A percentile compares a stretch with the other conserved stretches of the same genome.
phyloP scores from a whole-genome alignment of 2,888 invertebrate species.

The Dicyrtoma fusca region DNA sequence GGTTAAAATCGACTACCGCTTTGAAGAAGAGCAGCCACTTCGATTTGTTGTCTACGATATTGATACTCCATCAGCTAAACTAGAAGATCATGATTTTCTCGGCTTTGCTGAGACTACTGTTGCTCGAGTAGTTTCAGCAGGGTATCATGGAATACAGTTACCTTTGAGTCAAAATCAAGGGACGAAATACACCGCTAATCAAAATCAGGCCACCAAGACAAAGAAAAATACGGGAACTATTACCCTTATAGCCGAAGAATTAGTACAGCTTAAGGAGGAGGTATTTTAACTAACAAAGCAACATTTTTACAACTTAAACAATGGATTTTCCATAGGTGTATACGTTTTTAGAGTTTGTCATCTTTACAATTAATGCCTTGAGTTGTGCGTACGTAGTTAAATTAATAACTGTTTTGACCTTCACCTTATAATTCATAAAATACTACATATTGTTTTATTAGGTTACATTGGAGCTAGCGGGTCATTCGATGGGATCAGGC shows the following conservation, averaged over 20 bases:
- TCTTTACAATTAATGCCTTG: too few species aligned
- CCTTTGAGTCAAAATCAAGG: conserved; percentile 49
- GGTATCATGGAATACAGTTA: conserved; percentile 44
- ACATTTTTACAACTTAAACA: too few species aligned
- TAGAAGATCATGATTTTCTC: conserved; percentile 62
- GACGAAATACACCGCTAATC: conserved; percentile 12
- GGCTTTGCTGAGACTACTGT: conserved; percentile 64
- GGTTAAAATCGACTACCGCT: conserved; percentile 64
- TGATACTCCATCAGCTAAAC: conserved; percentile 58
- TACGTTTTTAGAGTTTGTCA: too few species aligned
- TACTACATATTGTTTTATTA: too few species aligned
- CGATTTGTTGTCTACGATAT: conserved; percentile 62
- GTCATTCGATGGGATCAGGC: conserved; percentile 22
- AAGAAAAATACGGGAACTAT: conserved; percentile 51
- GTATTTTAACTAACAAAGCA: too few species aligned
- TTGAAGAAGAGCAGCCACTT: conserved; percentile 65
- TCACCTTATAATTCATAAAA: too few species aligned
- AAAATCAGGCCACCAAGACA: conserved; percentile 44
- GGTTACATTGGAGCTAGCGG: conserved; percentile 9
- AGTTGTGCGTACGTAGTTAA: too few species aligned
- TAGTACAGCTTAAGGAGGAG: conserved; percentile 54
- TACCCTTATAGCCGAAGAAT: conserved; percentile 52
- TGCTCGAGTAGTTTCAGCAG: conserved; percentile 62
- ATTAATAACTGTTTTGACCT: too few species aligned
- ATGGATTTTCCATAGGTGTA: too few species aligned